Base-by-base conservation (phyloP, 2,797 vertebrate genomes). In the Holocentrus rufus region DNA sequence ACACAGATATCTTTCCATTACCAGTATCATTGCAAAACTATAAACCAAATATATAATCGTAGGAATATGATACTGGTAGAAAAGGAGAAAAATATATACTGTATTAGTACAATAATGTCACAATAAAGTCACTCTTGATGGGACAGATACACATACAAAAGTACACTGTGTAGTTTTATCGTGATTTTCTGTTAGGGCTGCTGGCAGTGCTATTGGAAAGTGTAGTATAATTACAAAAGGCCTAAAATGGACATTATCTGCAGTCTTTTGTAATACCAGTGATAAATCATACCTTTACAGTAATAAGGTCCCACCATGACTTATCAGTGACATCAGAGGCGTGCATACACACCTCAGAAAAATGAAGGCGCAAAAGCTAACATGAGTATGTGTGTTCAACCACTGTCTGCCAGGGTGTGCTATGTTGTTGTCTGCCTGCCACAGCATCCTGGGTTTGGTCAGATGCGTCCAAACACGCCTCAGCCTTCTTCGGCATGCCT, bases 391-490 rank as follows among this genome's bases (percentile, higher is more conserved):
- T 72, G 75, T 27, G 23, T 72, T 31, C 2, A 59, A 50, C 46
- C 65, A 65, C 27, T 23, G 22, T 4, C 69, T 77, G 67, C 76
- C 83, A 46, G 36, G 30, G 52, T 65, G 53, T 68, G 77, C 55
- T 65, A 7, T 5, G 30, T 54, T n/a, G 22, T 10, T 68, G 17
- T 34, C 20, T 63, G 59, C 54, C 63, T 69, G 9, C 50, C 55
- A 17, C 60, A 72, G 65, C 47, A 17, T 64, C 81, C 79, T 76
- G 69, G 81, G 85, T 77, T 83, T 79, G 85, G 84, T 76, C 79
- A 59, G 85, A 91, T 87, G 80, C 1, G 90, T 85, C 74, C 53
- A 46, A 85, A 89, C 89, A 88, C 42, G 91, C 81, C 80, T 77
- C 0, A n/a, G 59, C 73, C 49, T 56, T 53, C 55, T 57, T 58